A percentile compares a stretch with the other conserved stretches of the same genome.
Evolutionary conservation across 2,113 vertebrate species (phyloP).

Genomic region (Crotophaga sulcirostris): DNA sequence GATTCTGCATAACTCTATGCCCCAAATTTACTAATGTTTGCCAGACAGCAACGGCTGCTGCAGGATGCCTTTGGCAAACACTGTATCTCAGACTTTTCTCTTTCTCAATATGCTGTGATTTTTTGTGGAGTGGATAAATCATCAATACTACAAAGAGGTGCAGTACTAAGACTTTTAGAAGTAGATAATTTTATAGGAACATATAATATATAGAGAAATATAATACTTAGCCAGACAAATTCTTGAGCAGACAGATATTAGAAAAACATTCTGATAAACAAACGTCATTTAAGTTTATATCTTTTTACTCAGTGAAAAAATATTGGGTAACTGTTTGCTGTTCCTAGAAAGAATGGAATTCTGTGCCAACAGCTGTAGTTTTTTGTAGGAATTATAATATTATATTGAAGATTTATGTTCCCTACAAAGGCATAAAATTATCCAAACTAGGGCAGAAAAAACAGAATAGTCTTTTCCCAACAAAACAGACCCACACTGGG

Average conservation of each 20-base stretch:
- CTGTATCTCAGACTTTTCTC: neutral
- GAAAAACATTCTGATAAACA: slow-evolving; percentile 43
- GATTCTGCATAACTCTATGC: neutral
- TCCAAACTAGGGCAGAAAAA: slow-evolving; percentile 36
- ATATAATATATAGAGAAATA: neutral
- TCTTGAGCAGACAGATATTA: neutral
- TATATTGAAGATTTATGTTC: slow-evolving; percentile 62
- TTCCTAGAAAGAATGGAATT: slow-evolving; percentile 79
- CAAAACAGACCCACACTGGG: neutral
- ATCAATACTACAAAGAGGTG: neutral
- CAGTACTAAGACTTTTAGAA: neutral
- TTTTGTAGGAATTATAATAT: slow-evolving; percentile 71
- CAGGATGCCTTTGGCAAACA: neutral
- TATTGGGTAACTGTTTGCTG: slow-evolving; percentile 40
- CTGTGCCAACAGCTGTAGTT: slow-evolving; percentile 73
- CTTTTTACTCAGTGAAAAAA: slow-evolving; percentile 26
- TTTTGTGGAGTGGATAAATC: neutral
- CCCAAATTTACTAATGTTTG: neutral
- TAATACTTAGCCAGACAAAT: neutral
- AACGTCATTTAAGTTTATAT: neutral
- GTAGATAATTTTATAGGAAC: neutral
- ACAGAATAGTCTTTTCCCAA: neutral
- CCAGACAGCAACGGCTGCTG: neutral
- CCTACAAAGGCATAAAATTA: slow-evolving; percentile 53
- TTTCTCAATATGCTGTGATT: neutral